Percentiles rank a stretch among this genome's conserved stretches.
These are phyloP conservation scores for Gymnoscopelus braueri DNA, from an alignment of 2,797 vertebrate species.

Conservation along the genomic window DNA sequence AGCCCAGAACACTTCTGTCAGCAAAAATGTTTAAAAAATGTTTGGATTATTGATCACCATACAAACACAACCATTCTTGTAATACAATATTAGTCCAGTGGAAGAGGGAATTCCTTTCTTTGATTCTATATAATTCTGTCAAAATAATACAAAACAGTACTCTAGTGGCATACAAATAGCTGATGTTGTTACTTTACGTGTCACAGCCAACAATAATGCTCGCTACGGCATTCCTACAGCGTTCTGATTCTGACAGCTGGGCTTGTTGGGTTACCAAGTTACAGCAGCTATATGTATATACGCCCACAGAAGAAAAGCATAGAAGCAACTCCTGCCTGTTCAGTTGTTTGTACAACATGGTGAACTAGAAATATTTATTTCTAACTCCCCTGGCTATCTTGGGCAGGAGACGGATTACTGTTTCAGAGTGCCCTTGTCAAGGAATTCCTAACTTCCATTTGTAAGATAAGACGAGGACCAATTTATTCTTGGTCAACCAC, in stretches of 20 bases:
- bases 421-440: too few relatives aligned
- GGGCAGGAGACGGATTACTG: too few relatives aligned
- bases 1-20: slow-evolving; percentile 6
- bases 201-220: slow-evolving; percentile 39
- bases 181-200: slow-evolving; percentile 50
- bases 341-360: slow-evolving; percentile 42
- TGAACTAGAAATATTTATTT: slow-evolving; percentile 7
- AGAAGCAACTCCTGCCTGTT: slow-evolving; percentile 41
- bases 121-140: slow-evolving; percentile 20
- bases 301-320: slow-evolving; percentile 32
- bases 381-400: too few relatives aligned
- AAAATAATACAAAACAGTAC: slow-evolving; percentile 48
- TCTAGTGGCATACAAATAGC: slow-evolving; percentile 45
- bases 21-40: slow-evolving; percentile 1
- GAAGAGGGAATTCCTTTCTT: slow-evolving; percentile 37
- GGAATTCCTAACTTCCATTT: too few relatives aligned
- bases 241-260: slow-evolving; percentile 40
- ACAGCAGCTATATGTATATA: slow-evolving; percentile 10
- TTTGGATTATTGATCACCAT: slow-evolving; percentile 20
- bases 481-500: too few relatives aligned
- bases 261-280: slow-evolving; percentile 42
- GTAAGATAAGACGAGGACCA: too few relatives aligned
- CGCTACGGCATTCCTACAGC: slow-evolving; percentile 51
- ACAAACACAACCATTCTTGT: slow-evolving; percentile 20
- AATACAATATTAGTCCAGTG: slow-evolving; percentile 16